phyloP scores from a whole-genome alignment of 2,113 vertebrate genomes.

The Tupaia chinensis region DNA sequence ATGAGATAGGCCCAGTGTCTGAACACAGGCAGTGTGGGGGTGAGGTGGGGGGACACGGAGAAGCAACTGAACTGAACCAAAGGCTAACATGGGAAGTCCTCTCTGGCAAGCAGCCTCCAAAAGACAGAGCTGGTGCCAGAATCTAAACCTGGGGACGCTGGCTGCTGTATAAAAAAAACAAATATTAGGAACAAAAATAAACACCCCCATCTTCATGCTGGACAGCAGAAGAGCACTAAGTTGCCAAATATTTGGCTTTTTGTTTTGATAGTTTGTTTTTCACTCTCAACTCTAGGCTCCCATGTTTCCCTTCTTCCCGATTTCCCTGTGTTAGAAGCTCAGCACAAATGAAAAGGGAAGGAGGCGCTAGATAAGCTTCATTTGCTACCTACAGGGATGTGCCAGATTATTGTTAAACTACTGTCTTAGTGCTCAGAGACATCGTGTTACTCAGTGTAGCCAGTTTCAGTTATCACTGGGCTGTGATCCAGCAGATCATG shows the following conservation, averaged over 20 bases:
- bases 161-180: constrained; percentile 60
- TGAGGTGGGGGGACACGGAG: neutral
- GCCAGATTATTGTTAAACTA: neutral
- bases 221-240: constrained; percentile 4
- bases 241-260: neutral
- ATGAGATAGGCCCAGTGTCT: neutral
- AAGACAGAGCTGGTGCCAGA: constrained; percentile 46
- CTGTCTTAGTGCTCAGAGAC: neutral
- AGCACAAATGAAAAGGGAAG: neutral
- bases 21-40: neutral
- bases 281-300: neutral
- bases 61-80: neutral
- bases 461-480: constrained; percentile 20
- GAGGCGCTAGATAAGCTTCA: neutral
- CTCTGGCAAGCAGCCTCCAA: neutral
- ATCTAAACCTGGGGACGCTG: constrained; percentile 21
- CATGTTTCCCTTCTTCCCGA: neutral
- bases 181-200: constrained; percentile 74
- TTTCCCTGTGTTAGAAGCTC: neutral
- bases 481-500: neutral
- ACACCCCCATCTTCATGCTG: constrained; percentile 6
- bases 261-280: constrained; percentile 42
- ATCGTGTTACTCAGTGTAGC: neutral
- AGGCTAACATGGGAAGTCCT: neutral
- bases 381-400: constrained; percentile 45